Conservation (phyloP, 2,888 invertebrate genomes). For the Anodontia alba region DNA sequence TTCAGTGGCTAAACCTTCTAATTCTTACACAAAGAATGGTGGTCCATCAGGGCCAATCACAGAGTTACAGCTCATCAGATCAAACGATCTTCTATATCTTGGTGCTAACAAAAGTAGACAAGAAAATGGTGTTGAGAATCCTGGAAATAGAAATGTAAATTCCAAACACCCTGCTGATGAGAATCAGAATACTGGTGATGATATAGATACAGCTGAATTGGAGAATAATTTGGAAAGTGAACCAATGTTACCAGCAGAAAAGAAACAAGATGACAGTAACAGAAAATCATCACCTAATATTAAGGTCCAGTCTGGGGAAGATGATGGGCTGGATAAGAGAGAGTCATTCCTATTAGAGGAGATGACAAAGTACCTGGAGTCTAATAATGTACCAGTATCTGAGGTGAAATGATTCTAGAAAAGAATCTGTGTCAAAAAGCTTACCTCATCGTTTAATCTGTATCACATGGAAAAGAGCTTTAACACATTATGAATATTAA, state of each 20-base stretch:
- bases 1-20: neutral
- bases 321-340: neutral
- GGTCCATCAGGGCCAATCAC: conserved; percentile 46
- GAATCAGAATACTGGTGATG: neutral
- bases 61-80: conserved; percentile 51
- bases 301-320: neutral
- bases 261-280: neutral
- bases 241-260: neutral
- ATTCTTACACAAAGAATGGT: conserved; percentile 8
- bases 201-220: neutral
- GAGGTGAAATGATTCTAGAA: neutral
- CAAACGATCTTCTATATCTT: conserved; percentile 45
- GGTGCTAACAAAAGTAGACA: conserved; percentile 21
- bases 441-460: too few species aligned
- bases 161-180: neutral
- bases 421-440: neutral
- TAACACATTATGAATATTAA: too few species aligned
- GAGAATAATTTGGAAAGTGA: neutral
- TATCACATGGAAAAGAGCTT: too few species aligned
- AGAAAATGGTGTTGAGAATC: neutral
- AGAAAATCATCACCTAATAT: neutral
- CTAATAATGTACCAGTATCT: conserved; percentile 29
- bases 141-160: neutral
- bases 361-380: conserved; percentile 45
- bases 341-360: conserved; percentile 34